Percentiles rank a stretch among this genome's conserved stretches.
phyloP scores from a whole-genome alignment of 2,113 vertebrate species.

The Thomomys bottae region DNA sequence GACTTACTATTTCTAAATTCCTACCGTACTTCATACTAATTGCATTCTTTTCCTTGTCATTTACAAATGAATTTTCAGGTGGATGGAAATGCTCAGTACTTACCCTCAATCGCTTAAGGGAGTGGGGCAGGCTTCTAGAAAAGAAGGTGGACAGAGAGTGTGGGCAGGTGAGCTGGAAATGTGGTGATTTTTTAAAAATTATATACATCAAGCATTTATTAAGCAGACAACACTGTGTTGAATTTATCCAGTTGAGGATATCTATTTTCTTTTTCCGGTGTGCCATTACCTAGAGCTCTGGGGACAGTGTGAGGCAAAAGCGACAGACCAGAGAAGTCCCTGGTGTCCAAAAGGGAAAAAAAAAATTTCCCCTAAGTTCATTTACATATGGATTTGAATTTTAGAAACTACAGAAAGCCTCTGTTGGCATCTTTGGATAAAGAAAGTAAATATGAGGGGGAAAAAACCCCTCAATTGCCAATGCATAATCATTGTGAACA shows the following conservation, averaged over 20 bases:
- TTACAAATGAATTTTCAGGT: constrained; percentile 29
- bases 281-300: background rate
- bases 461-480: rapidly evolving
- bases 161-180: background rate
- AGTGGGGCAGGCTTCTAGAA: background rate
- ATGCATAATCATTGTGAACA: rapidly evolving
- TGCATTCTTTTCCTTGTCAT: background rate
- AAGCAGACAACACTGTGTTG: no score
- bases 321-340: background rate
- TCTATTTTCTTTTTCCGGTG: no score
- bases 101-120: background rate
- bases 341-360: background rate
- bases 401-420: background rate
- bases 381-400: background rate
- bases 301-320: background rate
- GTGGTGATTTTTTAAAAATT: no score
- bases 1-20: background rate
- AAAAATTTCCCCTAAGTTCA: background rate
- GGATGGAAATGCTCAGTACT: background rate
- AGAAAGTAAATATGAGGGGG: background rate
- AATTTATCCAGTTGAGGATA: no score
- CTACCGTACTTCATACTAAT: background rate
- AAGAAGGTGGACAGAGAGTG: background rate
- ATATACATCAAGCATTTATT: no score
- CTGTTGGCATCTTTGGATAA: background rate